Evolutionary conservation across 2,888 invertebrate species (phyloP).

Genomic region (Sphaeridia pumilis): DNA sequence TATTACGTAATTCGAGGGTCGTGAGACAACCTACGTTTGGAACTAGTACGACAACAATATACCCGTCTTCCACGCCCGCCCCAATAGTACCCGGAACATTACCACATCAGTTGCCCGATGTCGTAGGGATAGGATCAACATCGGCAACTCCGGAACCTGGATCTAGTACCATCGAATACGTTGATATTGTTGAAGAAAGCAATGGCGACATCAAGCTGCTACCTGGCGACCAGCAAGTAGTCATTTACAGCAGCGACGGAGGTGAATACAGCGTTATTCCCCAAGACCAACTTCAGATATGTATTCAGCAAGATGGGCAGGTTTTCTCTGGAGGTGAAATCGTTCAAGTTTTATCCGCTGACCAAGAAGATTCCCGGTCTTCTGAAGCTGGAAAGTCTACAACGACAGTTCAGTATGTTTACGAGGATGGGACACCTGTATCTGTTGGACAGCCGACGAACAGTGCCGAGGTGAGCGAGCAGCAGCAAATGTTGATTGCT

Average conservation of each 20-base stretch:
- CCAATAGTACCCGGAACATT: neutral
- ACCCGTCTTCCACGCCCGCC: neutral
- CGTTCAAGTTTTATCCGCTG: neutral
- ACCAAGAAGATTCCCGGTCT: no score
- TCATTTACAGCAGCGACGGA: constrained; percentile 9
- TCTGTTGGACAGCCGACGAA: neutral
- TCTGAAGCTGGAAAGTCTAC: no score
- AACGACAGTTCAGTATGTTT: no score
- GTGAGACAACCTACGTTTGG: neutral
- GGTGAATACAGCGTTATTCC: constrained; percentile 7
- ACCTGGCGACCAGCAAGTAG: constrained; percentile 1
- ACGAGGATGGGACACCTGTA: no score
- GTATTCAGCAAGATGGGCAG: constrained; percentile 2
- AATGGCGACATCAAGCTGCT: neutral
- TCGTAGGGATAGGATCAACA: no score
- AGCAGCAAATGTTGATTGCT: neutral
- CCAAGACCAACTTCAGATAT: constrained; percentile 8
- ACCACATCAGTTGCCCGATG: neutral
- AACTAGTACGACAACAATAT: neutral
- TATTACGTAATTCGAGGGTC: constrained; percentile 18
- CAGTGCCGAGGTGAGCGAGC: neutral
- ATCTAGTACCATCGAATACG: neutral
- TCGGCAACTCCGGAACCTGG: neutral
- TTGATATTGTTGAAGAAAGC: neutral
- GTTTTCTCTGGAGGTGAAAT: neutral